These are phyloP conservation scores for Drosophila melanosoma DNA, from an alignment of 2,888 invertebrate genomes.

Conservation along the genomic window DNA sequence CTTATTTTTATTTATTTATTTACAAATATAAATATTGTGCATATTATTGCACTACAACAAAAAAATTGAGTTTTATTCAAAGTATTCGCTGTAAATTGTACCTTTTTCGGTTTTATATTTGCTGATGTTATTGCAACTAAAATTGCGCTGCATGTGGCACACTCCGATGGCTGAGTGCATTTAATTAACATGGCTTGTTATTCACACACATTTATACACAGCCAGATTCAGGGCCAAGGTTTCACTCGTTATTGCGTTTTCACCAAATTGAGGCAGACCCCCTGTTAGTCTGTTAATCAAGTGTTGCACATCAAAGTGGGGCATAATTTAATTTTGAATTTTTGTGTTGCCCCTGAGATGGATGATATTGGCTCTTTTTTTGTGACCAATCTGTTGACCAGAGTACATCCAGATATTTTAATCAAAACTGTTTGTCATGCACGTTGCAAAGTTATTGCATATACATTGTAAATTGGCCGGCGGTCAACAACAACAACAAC, in stretches of 20 bases:
- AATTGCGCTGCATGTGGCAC: constrained; percentile 11
- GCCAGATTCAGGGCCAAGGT: constrained; percentile 7
- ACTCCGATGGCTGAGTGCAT: background rate
- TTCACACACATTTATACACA: constrained; percentile 17
- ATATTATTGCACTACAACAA: too few relatives aligned
- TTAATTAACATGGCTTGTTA: background rate
- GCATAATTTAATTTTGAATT: constrained; percentile 31
- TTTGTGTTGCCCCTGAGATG: background rate
- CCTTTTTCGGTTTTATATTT: background rate
- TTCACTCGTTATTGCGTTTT: constrained; percentile 14
- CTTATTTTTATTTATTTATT: background rate
- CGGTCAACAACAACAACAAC: constrained; percentile 15
- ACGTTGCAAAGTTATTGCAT: constrained; percentile 50
- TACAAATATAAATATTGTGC: too few relatives aligned
- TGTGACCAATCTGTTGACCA: constrained; percentile 9
- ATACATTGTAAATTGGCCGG: constrained; percentile 44
- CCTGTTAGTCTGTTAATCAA: constrained; percentile 1
- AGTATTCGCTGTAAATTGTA: background rate
- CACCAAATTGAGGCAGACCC: constrained; percentile 26
- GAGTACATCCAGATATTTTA: constrained; percentile 41
- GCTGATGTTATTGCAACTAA: background rate
- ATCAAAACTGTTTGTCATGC: constrained; percentile 59
- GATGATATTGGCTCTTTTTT: constrained; percentile 2
- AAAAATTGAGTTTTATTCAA: background rate
- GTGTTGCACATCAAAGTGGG: constrained; percentile 19